Percentiles rank a stretch among this genome's conserved stretches.
Conservation (phyloP, 2,797 vertebrate genomes). For the Sebastolobus altivelis region DNA sequence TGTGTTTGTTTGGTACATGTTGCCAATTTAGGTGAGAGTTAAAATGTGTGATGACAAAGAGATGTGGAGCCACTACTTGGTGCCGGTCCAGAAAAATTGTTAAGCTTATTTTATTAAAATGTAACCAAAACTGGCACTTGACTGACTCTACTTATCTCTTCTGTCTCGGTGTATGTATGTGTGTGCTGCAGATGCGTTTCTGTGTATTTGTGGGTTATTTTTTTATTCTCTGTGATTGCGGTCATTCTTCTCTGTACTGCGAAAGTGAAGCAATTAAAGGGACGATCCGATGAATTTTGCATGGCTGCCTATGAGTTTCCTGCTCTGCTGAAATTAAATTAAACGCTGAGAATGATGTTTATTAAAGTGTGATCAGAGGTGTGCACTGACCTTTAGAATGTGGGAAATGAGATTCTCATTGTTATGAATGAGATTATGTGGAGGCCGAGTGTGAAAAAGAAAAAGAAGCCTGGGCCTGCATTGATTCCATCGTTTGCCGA, state of each 20-base stretch:
- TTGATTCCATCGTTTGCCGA: conserved; percentile 78
- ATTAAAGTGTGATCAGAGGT: conserved; percentile 89
- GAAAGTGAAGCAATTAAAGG: conserved; percentile 86
- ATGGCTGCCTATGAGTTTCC: conserved; percentile 78
- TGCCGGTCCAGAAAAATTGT: conserved; percentile 43
- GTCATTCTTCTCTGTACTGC: conserved; percentile 78
- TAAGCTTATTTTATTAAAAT: conserved; percentile 61
- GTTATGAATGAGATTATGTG: conserved; percentile 86
- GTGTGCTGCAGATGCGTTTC: conserved; percentile 53
- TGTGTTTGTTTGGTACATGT: conserved; percentile 50
- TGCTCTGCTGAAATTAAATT: conserved; percentile 85
- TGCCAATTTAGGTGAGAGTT: conserved; percentile 74
- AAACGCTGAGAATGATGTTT: conserved; percentile 86
- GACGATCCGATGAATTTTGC: conserved; percentile 81
- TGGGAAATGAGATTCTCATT: conserved; percentile 87
- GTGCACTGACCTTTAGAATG: conserved; percentile 87
- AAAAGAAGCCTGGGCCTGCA: conserved; percentile 63
- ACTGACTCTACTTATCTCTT: conserved; percentile 48
- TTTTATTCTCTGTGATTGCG: conserved; percentile 49
- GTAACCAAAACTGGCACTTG: conserved; percentile 53
- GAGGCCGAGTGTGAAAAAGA: conserved; percentile 62
- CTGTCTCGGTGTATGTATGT: conserved; percentile 15
- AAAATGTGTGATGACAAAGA: conserved; percentile 71
- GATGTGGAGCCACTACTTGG: conserved; percentile 52
- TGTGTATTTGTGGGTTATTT: conserved; percentile 49